Conservation (phyloP, 1,140 invertebrate species). For the Drosophila rufa region DNA sequence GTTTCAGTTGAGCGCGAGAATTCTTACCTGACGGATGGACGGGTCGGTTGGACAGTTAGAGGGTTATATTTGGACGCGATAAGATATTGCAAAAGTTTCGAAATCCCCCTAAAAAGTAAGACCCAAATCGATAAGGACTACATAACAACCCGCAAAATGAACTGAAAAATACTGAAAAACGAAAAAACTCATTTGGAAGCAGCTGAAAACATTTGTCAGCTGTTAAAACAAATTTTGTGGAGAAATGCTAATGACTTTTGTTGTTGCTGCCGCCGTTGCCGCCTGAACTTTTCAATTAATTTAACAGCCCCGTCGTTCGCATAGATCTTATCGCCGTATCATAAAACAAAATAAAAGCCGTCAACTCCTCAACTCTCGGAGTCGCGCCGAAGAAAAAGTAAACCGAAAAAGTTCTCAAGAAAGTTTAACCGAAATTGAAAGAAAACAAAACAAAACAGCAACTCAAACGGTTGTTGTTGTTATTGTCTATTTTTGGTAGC, state of each 20-base stretch:
- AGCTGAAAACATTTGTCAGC: constrained; percentile 69
- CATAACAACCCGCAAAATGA: constrained; percentile 45
- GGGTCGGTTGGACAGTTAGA: constrained; percentile 6
- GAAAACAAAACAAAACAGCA: constrained; percentile 53
- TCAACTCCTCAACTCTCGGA: background rate
- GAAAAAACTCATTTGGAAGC: constrained; percentile 40
- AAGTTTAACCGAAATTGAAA: constrained; percentile 69
- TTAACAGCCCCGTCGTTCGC: constrained; percentile 66
- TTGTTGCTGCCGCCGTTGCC: constrained; percentile 38
- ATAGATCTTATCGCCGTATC: constrained; percentile 77
- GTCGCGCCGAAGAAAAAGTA: constrained; percentile 5
- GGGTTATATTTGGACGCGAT: constrained; percentile 1
- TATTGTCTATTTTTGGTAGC: constrained; percentile 71
- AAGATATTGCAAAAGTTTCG: constrained; percentile 19
- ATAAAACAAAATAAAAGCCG: constrained; percentile 61
- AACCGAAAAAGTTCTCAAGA: constrained; percentile 68
- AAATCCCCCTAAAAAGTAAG: constrained; percentile 27
- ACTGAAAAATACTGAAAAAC: constrained; percentile 15
- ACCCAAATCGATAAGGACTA: constrained; percentile 7
- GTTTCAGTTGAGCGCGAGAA: constrained; percentile 59
- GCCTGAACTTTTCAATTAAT: constrained; percentile 80
- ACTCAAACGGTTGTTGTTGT: constrained; percentile 53
- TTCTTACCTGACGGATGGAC: constrained; percentile 30
- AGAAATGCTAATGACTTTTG: constrained; percentile 72
- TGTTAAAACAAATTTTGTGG: constrained; percentile 72